These are phyloP conservation scores for Helostoma temminkii DNA, from an alignment of 2,797 vertebrate genomes.

Conservation along the genomic window DNA sequence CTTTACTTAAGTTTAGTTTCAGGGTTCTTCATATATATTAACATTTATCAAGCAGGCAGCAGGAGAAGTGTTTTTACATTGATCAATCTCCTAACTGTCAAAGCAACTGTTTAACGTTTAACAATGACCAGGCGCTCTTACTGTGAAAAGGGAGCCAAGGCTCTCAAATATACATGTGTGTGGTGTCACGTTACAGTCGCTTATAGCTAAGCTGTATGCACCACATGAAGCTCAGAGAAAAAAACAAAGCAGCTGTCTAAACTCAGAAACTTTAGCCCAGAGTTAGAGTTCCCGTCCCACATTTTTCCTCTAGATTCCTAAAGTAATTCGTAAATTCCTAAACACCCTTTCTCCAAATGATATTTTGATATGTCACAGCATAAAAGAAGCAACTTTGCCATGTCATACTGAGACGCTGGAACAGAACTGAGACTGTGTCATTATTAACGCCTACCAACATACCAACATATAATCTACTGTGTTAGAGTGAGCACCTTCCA, in stretches of 20 bases:
- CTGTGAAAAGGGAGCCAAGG: constrained; percentile 38
- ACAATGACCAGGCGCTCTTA: constrained; percentile 27
- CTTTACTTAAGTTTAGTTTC: too few relatives aligned
- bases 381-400: neutral
- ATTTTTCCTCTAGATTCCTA: neutral
- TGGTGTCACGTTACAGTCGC: constrained; percentile 52
- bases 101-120: neutral
- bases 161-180: constrained; percentile 15
- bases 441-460: too few relatives aligned
- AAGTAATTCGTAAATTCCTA: too few relatives aligned
- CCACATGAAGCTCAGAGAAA: constrained; percentile 22
- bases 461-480: neutral
- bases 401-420: neutral
- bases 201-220: constrained; percentile 28
- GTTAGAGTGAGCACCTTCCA: neutral
- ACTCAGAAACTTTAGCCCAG: constrained; percentile 34
- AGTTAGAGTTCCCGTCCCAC: constrained; percentile 6
- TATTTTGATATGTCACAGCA: neutral
- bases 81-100: neutral
- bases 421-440: too few relatives aligned
- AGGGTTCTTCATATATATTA: neutral
- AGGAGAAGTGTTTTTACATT: neutral
- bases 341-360: too few relatives aligned
- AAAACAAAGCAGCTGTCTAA: constrained; percentile 11
- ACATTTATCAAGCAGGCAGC: neutral